Base-by-base conservation (phyloP, 2,888 invertebrate species). In the Apantesis nais region DNA sequence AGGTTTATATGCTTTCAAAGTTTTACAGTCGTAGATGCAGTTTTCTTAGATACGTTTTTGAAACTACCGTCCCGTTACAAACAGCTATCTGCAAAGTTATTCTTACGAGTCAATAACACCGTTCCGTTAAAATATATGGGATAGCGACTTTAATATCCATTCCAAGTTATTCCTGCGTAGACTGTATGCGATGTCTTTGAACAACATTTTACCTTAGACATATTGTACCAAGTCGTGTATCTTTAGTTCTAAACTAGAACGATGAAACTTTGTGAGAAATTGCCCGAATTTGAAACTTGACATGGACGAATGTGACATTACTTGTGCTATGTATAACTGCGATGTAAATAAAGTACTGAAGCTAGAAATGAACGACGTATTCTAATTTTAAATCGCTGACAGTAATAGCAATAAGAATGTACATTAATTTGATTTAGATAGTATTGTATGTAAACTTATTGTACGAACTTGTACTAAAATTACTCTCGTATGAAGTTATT, bases 71-170 rank as follows among this genome's bases (percentile, higher is more conserved):
- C 77, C 83, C 83, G 87, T 82, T 78, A 77, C 76, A 78, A 81
- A 87, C 86, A 89, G 90, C 91, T 90, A 88, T 89, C 86, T 85
- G 73, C 75, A 81, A 92, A 91, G 86, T 91, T 90, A 85, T 88
- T 83, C 88, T 83, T 85, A 80, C 83, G 85, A 93, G 93, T 93
- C 94, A 92, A 94, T 93, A 93, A 89, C 93, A 93, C 91, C 89
- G 90, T 93, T 91, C 82, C 87, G 79, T 89, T 88, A 87, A 86
- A 84, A 81, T 84, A 81, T 85, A 83, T 83, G 83, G 74, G 78
- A 73, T 77, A 73, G 77, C 65, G 72, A 82, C 70, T 79, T 80
- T 81, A 77, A 83, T 83, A 79, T 74, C 74, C 68, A 79, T 81
- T 83, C 66, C 76, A 78, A 81, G 76, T 81, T 82, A 81, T 76